phyloP scores from a whole-genome alignment of 2,797 vertebrate species.

The Enteromius thamalakanensis region DNA sequence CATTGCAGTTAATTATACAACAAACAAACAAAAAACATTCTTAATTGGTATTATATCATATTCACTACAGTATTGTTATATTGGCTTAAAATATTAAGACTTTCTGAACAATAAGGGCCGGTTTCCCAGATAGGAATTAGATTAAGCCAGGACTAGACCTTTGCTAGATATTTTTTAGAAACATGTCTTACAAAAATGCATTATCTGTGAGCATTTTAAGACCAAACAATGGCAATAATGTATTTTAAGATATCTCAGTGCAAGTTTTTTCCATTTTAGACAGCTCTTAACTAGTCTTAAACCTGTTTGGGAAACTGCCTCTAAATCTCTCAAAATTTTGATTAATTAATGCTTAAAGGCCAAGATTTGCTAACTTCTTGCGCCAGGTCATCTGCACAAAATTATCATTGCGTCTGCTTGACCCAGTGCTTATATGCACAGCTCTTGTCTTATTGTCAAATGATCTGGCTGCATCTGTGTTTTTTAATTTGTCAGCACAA shows the following conservation, averaged over 20 bases:
- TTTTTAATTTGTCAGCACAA: neutral
- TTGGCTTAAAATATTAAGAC: neutral
- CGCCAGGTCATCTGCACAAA: neutral
- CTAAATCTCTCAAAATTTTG: neutral
- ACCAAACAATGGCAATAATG: no score
- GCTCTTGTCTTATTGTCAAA: neutral
- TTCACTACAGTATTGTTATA: neutral
- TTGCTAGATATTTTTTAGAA: no score
- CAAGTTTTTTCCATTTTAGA: neutral
- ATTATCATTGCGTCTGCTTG: neutral
- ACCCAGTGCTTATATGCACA: neutral
- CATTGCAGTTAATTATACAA: neutral
- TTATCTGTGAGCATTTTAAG: no score
- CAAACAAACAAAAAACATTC: neutral
- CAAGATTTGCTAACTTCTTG: neutral
- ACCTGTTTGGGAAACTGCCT: no score
- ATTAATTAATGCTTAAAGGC: conserved; percentile 1
- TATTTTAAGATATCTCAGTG: no score
- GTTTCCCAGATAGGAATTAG: no score
- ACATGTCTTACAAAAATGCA: no score
- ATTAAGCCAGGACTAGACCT: no score
- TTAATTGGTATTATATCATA: neutral
- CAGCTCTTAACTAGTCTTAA: no score
- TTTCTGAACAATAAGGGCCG: neutral
- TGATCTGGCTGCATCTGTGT: neutral